These are phyloP conservation scores for Muricea muricata DNA, from an alignment of 92 coral and sea anemone species.

Conservation along the genomic window DNA sequence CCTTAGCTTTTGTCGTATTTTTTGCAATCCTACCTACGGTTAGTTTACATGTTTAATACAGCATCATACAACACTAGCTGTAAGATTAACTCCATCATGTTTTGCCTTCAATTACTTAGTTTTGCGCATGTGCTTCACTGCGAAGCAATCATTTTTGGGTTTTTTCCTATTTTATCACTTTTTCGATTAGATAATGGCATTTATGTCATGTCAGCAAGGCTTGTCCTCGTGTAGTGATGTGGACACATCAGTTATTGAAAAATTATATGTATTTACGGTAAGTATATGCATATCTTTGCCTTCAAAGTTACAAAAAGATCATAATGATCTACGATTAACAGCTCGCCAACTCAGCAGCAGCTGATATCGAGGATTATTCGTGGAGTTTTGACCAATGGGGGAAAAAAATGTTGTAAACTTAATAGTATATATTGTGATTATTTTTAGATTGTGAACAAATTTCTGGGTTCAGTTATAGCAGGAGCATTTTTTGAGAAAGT, in stretches of 20 bases:
- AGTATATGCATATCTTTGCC: background rate
- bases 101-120: background rate
- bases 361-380: too few relatives aligned
- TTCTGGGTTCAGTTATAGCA: slow-evolving; percentile 77
- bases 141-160: too few relatives aligned
- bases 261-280: slow-evolving; percentile 90
- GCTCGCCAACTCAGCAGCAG: too few relatives aligned
- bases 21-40: slow-evolving; percentile 92
- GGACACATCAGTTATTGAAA: slow-evolving; percentile 81
- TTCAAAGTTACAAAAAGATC: background rate
- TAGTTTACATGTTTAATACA: slow-evolving; percentile 24
- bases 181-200: slow-evolving; percentile 67
- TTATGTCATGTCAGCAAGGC: slow-evolving; percentile 77
- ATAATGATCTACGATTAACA: background rate
- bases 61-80: background rate
- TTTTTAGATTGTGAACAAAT: slow-evolving; percentile 83
- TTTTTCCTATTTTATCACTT: background rate
- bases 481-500: slow-evolving; percentile 74
- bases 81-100: background rate
- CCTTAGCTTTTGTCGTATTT: slow-evolving; percentile 74
- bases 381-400: too few relatives aligned
- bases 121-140: too few relatives aligned
- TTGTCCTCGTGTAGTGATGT: slow-evolving; percentile 76
- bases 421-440: background rate
- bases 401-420: too few relatives aligned